Percentiles rank a stretch among this genome's conserved stretches.
These are phyloP conservation scores for Clostera curtula DNA, from an alignment of 2,888 invertebrate genomes.

Conservation along the genomic window DNA sequence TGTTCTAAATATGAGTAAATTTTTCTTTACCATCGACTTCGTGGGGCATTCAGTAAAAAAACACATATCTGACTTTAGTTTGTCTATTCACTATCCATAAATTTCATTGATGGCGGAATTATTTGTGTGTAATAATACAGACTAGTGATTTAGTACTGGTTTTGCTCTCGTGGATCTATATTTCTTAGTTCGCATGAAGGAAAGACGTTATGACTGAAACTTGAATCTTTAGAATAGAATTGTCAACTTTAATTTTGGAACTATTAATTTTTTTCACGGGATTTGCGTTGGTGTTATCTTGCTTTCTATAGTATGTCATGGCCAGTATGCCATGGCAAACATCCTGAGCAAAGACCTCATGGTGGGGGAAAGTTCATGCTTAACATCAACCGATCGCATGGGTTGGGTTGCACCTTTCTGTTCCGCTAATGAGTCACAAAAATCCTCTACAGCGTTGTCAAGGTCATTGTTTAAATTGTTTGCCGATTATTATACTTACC, in stretches of 20 bases:
- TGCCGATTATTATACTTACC: no score
- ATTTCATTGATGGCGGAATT: conserved; percentile 34
- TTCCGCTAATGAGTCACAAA: no score
- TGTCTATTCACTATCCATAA: conserved; percentile 17
- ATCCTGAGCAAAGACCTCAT: no score
- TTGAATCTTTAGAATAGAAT: conserved; percentile 53
- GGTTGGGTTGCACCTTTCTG: no score
- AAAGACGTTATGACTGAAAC: conserved; percentile 71
- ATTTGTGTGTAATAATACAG: conserved; percentile 58
- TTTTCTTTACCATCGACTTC: conserved; percentile 1
- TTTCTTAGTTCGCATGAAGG: conserved; percentile 70
- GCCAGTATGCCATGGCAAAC: no score
- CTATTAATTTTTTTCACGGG: conserved; percentile 2
- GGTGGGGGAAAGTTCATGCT: no score
- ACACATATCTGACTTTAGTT: conserved; percentile 10
- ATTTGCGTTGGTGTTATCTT: no score
- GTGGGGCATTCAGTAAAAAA: conserved; percentile 1
- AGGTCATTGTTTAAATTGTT: no score
- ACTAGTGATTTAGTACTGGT: conserved; percentile 71
- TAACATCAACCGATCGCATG: no score
- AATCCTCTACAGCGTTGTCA: no score
- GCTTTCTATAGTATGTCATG: no score
- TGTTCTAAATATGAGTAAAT: no score
- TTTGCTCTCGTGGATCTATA: conserved; percentile 68
- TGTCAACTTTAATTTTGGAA: conserved; percentile 12